A percentile compares a stretch with the other conserved stretches of the same genome.
phyloP scores from a whole-genome alignment of 1,140 invertebrate species.

The roundworm (Caenorhabditis elegans) region DNA sequence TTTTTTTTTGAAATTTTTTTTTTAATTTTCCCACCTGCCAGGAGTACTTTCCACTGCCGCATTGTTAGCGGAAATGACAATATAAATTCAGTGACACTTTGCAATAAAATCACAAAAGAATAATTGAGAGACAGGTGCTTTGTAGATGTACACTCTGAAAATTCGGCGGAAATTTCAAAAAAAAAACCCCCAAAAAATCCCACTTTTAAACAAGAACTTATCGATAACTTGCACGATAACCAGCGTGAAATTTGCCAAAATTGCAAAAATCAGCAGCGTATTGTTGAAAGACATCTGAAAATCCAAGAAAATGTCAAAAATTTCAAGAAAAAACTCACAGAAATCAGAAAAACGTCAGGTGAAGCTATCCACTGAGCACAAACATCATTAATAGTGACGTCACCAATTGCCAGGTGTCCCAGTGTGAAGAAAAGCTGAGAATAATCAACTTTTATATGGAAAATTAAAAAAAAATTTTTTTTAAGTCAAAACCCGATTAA shows the following conservation, averaged over 20 bases:
- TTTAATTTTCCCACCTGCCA: neutral
- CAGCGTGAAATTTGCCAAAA: neutral
- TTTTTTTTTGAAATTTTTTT: neutral
- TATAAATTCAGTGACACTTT: neutral
- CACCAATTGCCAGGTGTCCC: neutral
- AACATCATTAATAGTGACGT: constrained; percentile 7
- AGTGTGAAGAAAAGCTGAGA: neutral
- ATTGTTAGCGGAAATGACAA: neutral
- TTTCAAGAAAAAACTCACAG: too few species aligned
- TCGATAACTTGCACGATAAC: neutral
- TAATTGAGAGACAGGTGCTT: neutral
- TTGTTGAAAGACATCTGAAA: constrained; percentile 9
- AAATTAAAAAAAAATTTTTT: too few species aligned
- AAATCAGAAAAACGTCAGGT: neutral
- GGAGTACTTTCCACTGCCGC: neutral
- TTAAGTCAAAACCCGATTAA: too few species aligned
- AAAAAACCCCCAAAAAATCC: too few species aligned
- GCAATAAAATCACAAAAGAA: neutral
- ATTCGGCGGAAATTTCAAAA: neutral
- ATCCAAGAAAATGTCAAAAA: too few species aligned
- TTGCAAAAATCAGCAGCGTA: neutral
- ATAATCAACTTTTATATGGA: neutral
- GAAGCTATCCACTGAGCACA: constrained; percentile 9
- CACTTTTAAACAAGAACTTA: neutral
- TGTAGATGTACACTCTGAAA: neutral